Evolutionary conservation across 2,797 vertebrate genomes (phyloP).

Genomic region (Odontamblyopus lacepedii): DNA sequence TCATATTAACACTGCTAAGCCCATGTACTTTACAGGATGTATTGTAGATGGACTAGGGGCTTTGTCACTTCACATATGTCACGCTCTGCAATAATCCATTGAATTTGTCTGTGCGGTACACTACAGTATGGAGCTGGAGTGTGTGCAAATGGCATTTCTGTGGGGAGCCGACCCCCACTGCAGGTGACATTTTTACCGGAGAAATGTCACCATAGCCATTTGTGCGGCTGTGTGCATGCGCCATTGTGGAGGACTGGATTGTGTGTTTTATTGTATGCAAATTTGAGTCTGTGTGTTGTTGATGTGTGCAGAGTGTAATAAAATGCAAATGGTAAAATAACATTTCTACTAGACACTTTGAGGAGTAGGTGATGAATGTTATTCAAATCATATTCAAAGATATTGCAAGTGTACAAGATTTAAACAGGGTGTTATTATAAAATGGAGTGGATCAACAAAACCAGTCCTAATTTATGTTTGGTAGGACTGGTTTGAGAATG

Average conservation of each 20-base stretch:
- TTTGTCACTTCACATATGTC: slow-evolving; percentile 60
- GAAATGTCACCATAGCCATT: slow-evolving; percentile 74
- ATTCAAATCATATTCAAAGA: neutral
- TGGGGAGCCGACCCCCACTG: slow-evolving; percentile 53
- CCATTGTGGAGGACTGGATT: slow-evolving; percentile 8
- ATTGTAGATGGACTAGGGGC: slow-evolving; percentile 50
- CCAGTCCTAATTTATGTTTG: neutral
- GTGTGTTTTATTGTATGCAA: slow-evolving; percentile 23
- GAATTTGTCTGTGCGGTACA: slow-evolving; percentile 40
- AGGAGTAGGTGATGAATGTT: neutral
- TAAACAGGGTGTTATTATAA: neutral
- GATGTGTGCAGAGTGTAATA: slow-evolving; percentile 26
- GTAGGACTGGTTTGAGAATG: neutral
- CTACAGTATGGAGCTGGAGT: slow-evolving; percentile 12
- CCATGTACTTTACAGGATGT: slow-evolving; percentile 49
- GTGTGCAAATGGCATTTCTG: slow-evolving; percentile 73
- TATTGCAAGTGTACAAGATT: neutral
- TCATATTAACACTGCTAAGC: slow-evolving; percentile 62
- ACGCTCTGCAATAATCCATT: slow-evolving; percentile 55
- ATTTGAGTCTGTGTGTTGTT: slow-evolving; percentile 38
- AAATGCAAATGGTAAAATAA: slow-evolving; percentile 10
- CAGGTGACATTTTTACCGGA: slow-evolving; percentile 73
- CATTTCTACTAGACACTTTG: slow-evolving; percentile 2
- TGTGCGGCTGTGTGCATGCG: slow-evolving; percentile 48
- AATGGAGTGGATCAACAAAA: neutral